Base-by-base conservation (phyloP, 2,797 vertebrate species). In the Cottoperca gobio region DNA sequence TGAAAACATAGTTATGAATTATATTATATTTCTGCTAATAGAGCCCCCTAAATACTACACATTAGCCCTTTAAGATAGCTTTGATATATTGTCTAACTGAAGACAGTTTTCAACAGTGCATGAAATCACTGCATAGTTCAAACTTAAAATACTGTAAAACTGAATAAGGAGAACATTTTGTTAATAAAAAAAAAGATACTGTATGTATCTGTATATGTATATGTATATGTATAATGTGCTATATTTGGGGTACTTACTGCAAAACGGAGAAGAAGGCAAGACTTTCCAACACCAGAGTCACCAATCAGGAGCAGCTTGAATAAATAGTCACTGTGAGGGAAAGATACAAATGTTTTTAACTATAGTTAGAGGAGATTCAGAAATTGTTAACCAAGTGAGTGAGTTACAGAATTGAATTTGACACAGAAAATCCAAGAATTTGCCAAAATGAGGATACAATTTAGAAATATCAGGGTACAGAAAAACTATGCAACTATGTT, bases 271-370 rank as follows among this genome's bases (percentile, higher is more conserved):
- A 99, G 97, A 88, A 99, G 97, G 92, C 98, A 99, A 86, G 98
- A 99, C 93, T 99, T 99, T 85, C 97, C 97, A 76, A 99, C 98
- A 80, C 98, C 97, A 53, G 98, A 99, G 91, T 99, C 98, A 73
- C 97, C 97, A 85, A 99, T 99, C 93, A 99, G 96, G 92, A 99
- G 97, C 87, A 99, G 95, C 93, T 99, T 99, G 96, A 99, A 99
- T 97, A 99, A 97, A 96, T 98, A 99, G 93, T 99, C 98, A 95
- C 98, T 85, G 78, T 16, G 42, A 48, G 28, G 37, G 19, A 75
- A 42, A 23, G 1, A 19, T 5, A 19, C 42, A 42, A 52, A 54
- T n/a, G n/a, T n/a, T n/a, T n/a, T 14, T 65, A 31, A n/a, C 11
- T 12, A 6, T 19, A 21, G 40, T 74, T 23, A 79, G n/a, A 67